Conservation (phyloP, 2,113 vertebrate genomes). For the Ophthalmolycus amberensis region DNA sequence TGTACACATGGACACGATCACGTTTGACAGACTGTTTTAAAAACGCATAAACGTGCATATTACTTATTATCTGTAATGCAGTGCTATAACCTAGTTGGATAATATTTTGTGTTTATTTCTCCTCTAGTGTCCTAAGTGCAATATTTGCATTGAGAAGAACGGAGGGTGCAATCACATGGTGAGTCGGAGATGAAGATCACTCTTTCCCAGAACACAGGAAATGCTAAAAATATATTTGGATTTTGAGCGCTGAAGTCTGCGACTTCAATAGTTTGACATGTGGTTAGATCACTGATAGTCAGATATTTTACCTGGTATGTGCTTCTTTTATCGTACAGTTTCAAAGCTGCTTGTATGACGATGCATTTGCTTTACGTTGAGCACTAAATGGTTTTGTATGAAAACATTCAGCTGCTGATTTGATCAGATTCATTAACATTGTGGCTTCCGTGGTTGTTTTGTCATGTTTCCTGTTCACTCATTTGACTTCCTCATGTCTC, state of each 20-base stretch:
- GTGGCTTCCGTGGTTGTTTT: slow-evolving; percentile 9
- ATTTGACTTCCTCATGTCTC: slow-evolving; percentile 14
- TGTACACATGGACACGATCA: not conserved
- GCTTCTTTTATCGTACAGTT: not conserved
- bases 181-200: slow-evolving; percentile 75
- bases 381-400: not conserved
- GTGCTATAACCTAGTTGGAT: not conserved
- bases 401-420: not conserved
- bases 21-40: not conserved
- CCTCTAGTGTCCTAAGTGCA: slow-evolving; percentile 98
- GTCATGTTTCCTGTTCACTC: slow-evolving; percentile 5
- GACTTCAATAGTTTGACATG: not conserved
- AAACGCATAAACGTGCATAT: not conserved
- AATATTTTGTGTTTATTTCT: not conserved
- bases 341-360: not conserved
- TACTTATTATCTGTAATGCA: not conserved
- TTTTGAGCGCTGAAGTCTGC: slow-evolving; percentile 10
- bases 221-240: slow-evolving; percentile 27
- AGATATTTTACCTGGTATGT: not conserved
- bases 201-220: slow-evolving; percentile 39
- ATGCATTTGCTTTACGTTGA: not conserved
- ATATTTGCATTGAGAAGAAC: slow-evolving; percentile 99
- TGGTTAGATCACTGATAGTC: not conserved
- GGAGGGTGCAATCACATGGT: slow-evolving; percentile 99
- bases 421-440: not conserved